Evolutionary conservation across 2,888 invertebrate genomes (phyloP).

Genomic region (Caenorhabditis macrosperma): DNA sequence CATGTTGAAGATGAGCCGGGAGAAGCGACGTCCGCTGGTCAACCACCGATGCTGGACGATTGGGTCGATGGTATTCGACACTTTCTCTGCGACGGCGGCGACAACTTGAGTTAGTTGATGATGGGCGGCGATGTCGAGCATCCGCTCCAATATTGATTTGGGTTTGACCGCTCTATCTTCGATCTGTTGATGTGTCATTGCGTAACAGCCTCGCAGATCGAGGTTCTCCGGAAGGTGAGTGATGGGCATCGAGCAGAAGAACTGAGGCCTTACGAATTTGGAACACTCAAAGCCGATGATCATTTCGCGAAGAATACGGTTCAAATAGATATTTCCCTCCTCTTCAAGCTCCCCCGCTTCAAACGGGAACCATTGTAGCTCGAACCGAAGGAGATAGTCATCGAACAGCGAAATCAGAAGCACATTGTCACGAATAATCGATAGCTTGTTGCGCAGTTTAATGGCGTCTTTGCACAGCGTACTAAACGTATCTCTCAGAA

Average conservation of each 20-base stretch:
- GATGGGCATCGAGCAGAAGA: slow-evolving; percentile 70
- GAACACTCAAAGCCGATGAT: slow-evolving; percentile 68
- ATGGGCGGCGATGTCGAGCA: slow-evolving; percentile 70
- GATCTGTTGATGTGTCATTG: slow-evolving; percentile 69
- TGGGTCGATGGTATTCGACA: slow-evolving; percentile 61
- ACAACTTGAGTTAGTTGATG: slow-evolving; percentile 69
- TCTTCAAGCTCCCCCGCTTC: slow-evolving; percentile 59
- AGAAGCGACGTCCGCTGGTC: slow-evolving; percentile 24
- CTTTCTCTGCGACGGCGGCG: slow-evolving; percentile 58
- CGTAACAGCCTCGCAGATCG: slow-evolving; percentile 73
- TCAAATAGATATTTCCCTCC: slow-evolving; percentile 68
- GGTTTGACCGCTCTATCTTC: slow-evolving; percentile 55
- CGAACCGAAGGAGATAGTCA: slow-evolving; percentile 71
- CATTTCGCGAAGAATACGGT: slow-evolving; percentile 66
- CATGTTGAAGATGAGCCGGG: slow-evolving; percentile 60
- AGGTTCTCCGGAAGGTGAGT: slow-evolving; percentile 69
- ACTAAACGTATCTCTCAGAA: slow-evolving; percentile 70
- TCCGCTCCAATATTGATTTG: slow-evolving; percentile 60
- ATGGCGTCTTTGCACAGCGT: slow-evolving; percentile 70
- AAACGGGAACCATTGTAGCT: slow-evolving; percentile 73
- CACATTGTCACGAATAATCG: slow-evolving; percentile 72
- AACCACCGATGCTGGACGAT: slow-evolving; percentile 42
- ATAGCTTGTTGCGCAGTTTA: slow-evolving; percentile 58
- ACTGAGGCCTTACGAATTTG: slow-evolving; percentile 61
- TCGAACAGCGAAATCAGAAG: slow-evolving; percentile 74